A percentile compares a stretch with the other conserved stretches of the same genome.
These are phyloP conservation scores for Channa maculata DNA, from an alignment of 2,113 vertebrate species.

Conservation along the genomic window DNA sequence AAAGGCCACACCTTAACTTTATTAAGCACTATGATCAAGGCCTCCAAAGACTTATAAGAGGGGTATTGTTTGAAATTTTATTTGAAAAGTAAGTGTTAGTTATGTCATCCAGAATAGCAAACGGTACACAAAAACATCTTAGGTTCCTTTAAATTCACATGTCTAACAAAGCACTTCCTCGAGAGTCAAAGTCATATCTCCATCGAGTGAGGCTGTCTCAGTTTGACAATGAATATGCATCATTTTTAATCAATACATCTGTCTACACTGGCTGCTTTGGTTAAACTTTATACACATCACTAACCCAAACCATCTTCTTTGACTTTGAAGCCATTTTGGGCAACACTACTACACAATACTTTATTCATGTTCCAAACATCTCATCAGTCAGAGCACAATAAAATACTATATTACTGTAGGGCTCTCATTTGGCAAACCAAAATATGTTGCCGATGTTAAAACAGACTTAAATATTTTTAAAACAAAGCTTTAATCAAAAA, in stretches of 20 bases:
- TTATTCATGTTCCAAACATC: not conserved
- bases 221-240: constrained; percentile 8
- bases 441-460: not conserved
- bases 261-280: constrained; percentile 5
- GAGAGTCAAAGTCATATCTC: no score
- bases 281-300: not conserved
- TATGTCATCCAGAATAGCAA: no score
- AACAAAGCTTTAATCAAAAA: constrained; percentile 17
- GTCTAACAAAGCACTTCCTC: no score
- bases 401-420: not conserved
- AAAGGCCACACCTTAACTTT: constrained; percentile 12
- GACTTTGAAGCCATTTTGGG: not conserved
- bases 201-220: not conserved
- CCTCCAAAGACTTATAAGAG: not conserved
- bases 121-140: no score
- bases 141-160: no score
- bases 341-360: not conserved
- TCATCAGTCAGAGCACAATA: constrained; percentile 9
- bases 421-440: not conserved
- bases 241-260: constrained; percentile 16
- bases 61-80: no score
- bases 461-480: constrained; percentile 19
- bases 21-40: not conserved
- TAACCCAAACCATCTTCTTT: not conserved
- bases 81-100: no score